These are phyloP conservation scores for Dioctria rufipes DNA, from an alignment of 2,888 invertebrate genomes.

Conservation along the genomic window DNA sequence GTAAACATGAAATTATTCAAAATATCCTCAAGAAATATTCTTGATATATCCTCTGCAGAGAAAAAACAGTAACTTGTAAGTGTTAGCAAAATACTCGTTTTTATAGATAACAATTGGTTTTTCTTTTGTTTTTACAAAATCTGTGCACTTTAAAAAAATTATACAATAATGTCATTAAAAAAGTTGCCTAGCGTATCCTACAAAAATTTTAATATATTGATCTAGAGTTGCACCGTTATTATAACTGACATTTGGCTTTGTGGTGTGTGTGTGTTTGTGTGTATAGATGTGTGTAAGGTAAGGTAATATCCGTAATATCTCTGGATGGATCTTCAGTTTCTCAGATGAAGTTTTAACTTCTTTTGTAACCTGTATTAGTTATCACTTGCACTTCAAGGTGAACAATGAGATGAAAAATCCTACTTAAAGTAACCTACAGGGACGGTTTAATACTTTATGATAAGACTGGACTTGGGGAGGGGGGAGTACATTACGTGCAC, in stretches of 20 bases:
- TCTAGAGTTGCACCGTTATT: conserved; percentile 15
- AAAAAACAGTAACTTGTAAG: conserved; percentile 27
- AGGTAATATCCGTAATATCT: not conserved
- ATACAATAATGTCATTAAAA: conserved; percentile 32
- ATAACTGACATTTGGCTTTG: conserved; percentile 48
- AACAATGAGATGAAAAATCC: conserved; percentile 11
- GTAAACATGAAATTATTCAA: conserved; percentile 27
- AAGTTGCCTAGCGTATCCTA: conserved; percentile 34
- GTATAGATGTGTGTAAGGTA: no score
- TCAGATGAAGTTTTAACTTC: no score
- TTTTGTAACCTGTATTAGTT: not conserved
- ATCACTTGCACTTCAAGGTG: not conserved
- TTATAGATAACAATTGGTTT: conserved; percentile 25
- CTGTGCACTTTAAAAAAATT: conserved; percentile 46
- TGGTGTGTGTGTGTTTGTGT: not conserved
- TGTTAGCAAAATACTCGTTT: conserved; percentile 46
- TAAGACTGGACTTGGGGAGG: not conserved
- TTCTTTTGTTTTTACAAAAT: conserved; percentile 22
- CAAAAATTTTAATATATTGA: conserved; percentile 12
- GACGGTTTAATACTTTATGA: conserved; percentile 44
- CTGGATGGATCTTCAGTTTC: not conserved
- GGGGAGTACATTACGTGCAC: not conserved
- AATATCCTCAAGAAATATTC: conserved; percentile 44
- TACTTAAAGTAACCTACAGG: conserved; percentile 34
- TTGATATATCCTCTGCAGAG: conserved; percentile 26